Base-by-base conservation (phyloP, 2,113 vertebrate genomes). In the Barbus barbus region DNA sequence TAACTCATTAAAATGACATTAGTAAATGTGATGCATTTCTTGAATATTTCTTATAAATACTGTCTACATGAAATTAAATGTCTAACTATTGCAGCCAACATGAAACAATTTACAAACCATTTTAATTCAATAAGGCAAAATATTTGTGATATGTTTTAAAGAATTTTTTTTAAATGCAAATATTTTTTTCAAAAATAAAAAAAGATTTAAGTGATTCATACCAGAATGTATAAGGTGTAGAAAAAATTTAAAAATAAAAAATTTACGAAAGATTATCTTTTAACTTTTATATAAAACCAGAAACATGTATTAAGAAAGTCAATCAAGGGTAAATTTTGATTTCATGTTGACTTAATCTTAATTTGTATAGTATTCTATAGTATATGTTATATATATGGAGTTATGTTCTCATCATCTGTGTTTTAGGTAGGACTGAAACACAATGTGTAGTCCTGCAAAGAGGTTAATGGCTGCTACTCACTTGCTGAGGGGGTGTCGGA, bases 401-500 rank as follows among this genome's bases (percentile, higher is more conserved):
- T 65, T 31, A 65, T 31, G 6, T 33, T 33, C 31, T 67, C 63
- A 33, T 67, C 16, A 33, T 4, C 16, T 65, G 61, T 31, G 28
- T 65, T 65, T 65, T 16, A 33, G 28, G 28, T 67, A 20, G 16
- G 63, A 65, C 16, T 33, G 28, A 65, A 20, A 33, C 31, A 67
- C 18, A 67, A 20, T 4, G 0, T 20, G 1, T 33, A 31, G 28
- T 67, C 14, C 7, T 4, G 18, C 63, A 67, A 8, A 67, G 63
- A 11, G 31, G 14, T 33, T 56, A 56, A 38, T 22, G 33, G 51
- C 4, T 60, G 18, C 73, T 60, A 95, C 97, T 97, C 92, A 99
- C 98, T 99, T 93, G 96, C 94, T 71, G 97, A 98, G 92, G 97
- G 96, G 87, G 91, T 95, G 93, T 99, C 97, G 0, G 93, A 92